Base-by-base conservation (phyloP, 2,797 vertebrate species). In the Macroramphosus scolopax region DNA sequence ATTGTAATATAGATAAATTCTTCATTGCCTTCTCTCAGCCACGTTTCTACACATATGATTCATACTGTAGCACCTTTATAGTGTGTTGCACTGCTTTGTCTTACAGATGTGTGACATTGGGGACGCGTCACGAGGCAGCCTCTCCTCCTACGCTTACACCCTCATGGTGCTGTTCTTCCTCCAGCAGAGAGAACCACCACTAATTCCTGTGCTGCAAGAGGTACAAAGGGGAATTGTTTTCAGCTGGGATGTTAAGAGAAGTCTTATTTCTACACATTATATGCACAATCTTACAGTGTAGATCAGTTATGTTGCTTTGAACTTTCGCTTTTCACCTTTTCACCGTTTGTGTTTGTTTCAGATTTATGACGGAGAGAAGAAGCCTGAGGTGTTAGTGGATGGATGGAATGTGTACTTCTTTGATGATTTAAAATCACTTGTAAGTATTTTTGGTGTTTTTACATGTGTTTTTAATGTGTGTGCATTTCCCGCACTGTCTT, bases 131-230 rank as follows among this genome's bases (percentile, higher is more conserved):
- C 89, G 96, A 58, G 96, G 96, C 48, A 97, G 95, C 74, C 89
- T 98, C 18, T 98, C 95, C 0, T 98, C 95, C 31, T 98, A 98
- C 0, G 95, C 95, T 0, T 98, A 97, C 78, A 98, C 94, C 12
- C 92, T 98, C 63, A 96, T 98, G 94, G 94, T 95, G 81, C 92
- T 98, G 8, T 97, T 92, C 83, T 98, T 92, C 67, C 92, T 98
- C 31, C 96, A 98, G 54, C 95, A 97, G 77, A 92, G 94, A 74
- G 89, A 86, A 39, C 93, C 93, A 3, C 94, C 95, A 1, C 88
- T 98, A 48, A 94, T 96, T 51, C 95, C 96, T 45, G 93, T 98
- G 51, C 92, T 98, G 68, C 95, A 98, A 81, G 94, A 98, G 94
- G 94, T 97, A 40, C 34, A 12, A 2, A 29, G 28, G 1, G 18